phyloP scores from a whole-genome alignment of 1,140 invertebrate species.

The Temnothorax nylanderi region DNA sequence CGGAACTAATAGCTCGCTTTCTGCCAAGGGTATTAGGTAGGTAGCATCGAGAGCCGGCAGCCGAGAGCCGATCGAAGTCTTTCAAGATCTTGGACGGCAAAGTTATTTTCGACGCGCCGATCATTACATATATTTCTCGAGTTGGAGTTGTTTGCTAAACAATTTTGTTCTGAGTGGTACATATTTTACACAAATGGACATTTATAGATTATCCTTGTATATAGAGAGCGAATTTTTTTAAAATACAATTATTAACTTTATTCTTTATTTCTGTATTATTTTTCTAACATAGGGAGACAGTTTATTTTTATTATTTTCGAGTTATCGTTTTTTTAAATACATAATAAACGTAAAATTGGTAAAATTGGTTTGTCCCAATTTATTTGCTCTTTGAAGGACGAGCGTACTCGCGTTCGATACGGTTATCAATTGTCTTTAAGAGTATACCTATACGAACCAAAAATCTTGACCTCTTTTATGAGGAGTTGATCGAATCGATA shows the following conservation, averaged over 20 bases:
- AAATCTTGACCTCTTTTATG: slow-evolving; percentile 44
- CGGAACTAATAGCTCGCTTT: slow-evolving; percentile 26
- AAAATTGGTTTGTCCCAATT: slow-evolving; percentile 24
- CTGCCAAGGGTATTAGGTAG: slow-evolving; percentile 9
- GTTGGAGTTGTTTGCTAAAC: neutral
- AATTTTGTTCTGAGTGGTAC: neutral
- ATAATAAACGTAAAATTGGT: neutral
- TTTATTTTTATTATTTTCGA: neutral
- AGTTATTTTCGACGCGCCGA: neutral
- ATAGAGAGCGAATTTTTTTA: neutral
- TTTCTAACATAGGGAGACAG: neutral
- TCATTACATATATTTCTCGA: neutral
- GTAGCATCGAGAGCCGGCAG: neutral
- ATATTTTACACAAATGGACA: neutral
- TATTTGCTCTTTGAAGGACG: neutral
- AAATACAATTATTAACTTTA: neutral
- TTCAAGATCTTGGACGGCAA: neutral
- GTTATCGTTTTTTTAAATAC: neutral
- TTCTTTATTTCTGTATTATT: neutral
- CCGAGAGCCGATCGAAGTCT: neutral
- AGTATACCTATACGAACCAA: neutral
- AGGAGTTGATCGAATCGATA: slow-evolving; percentile 23
- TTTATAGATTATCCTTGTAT: neutral
- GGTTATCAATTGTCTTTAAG: slow-evolving; percentile 25
- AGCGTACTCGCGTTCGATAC: neutral